Percentiles rank a stretch among this genome's conserved stretches.
phyloP scores from a whole-genome alignment of 2,113 vertebrate species.

The Hippolais icterina region DNA sequence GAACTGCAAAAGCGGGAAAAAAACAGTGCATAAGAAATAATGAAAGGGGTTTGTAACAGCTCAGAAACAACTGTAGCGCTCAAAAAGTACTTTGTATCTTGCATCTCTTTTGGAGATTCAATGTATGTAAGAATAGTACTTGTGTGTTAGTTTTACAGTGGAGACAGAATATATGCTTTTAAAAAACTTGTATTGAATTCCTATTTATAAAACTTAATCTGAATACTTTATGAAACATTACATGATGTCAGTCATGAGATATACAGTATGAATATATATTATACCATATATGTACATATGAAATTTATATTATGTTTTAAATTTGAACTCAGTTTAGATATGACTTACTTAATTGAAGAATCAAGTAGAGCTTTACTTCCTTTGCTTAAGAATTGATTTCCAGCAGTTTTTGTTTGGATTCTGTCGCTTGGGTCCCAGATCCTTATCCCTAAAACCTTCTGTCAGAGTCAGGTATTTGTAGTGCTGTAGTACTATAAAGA shows the following conservation, averaged over 20 bases:
- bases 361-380: neutral
- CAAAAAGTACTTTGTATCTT: neutral
- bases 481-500: neutral
- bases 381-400: neutral
- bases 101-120: neutral
- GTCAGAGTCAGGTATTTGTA: accelerated
- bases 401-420: neutral
- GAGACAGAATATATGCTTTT: neutral
- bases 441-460: neutral
- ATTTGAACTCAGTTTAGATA: neutral
- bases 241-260: neutral
- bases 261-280: neutral
- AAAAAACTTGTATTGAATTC: neutral
- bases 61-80: neutral
- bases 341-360: neutral
- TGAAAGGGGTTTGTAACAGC: neutral
- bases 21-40: neutral
- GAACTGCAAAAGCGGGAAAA: neutral
- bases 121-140: neutral
- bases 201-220: neutral
- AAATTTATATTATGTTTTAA: neutral
- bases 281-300: neutral
- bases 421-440: neutral
- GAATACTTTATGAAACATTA: neutral
- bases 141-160: neutral